A percentile compares a stretch with the other conserved stretches of the same genome.
These are phyloP conservation scores for Caenorhabditis virilis DNA, from an alignment of 2,888 invertebrate species.

Conservation along the genomic window DNA sequence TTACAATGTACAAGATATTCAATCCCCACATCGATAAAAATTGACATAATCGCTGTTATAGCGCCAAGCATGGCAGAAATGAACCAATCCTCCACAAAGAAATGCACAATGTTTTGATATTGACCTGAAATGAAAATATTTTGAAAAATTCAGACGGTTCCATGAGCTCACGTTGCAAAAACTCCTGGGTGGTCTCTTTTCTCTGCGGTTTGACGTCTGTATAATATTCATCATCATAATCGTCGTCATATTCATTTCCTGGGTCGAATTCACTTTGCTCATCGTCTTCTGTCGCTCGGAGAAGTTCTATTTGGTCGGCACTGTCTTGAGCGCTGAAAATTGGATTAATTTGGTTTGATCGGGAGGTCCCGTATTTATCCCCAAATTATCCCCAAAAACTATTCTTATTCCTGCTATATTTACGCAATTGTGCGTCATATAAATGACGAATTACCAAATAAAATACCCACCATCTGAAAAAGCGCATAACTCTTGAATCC, in stretches of 20 bases:
- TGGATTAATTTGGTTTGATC: no score
- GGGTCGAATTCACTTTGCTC: conserved; percentile 11
- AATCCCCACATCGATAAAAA: conserved; percentile 62
- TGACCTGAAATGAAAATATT: conserved; percentile 48
- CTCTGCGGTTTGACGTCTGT: conserved; percentile 15
- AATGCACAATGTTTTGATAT: conserved; percentile 63
- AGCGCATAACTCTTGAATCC: no score
- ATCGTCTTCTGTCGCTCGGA: conserved; percentile 19
- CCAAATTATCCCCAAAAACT: no score
- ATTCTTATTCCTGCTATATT: no score
- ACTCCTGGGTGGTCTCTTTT: conserved; percentile 30
- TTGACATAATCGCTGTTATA: conserved; percentile 70
- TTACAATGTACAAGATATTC: conserved; percentile 67
- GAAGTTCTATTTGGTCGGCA: conserved; percentile 24
- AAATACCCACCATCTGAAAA: no score
- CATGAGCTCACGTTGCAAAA: conserved; percentile 13
- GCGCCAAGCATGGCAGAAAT: conserved; percentile 71
- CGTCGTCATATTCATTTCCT: conserved; percentile 13
- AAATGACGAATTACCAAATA: no score
- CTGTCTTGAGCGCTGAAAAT: conserved; percentile 35
- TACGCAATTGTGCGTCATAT: no score
- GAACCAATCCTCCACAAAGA: conserved; percentile 71
- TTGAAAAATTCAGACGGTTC: neutral
- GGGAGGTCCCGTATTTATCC: no score
- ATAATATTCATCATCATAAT: conserved; percentile 23